Base-by-base conservation (phyloP, 1,140 invertebrate genomes). In the Steinernema feltiae region DNA sequence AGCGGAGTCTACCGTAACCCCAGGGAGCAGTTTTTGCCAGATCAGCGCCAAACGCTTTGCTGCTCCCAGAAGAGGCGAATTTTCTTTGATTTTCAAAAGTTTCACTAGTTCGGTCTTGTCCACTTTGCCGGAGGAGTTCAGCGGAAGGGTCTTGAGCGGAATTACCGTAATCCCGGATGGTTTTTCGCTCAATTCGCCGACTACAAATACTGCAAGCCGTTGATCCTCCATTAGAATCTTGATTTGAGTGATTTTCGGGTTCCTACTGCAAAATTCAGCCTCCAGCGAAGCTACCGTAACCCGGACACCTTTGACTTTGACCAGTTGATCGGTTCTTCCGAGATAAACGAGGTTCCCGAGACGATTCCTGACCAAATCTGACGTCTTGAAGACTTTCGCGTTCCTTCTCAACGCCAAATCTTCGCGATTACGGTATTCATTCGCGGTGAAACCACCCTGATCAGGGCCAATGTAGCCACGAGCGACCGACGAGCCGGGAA, bases 61-160 rank as follows among this genome's bases (percentile, higher is more conserved):
- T 48, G 76, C 79, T 70, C 31, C 41, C 32, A 31, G 41, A n/a
- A n/a, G n/a, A 24, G 35, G 46, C 31, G 72, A 41, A 41, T 7
- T 32, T 30, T 48, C 69, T 48, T 32, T 29, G 29, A 69, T 32
- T 77, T 63, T n/a, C 17, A 46, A 69, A 35, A 0, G 18, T 53
- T 1, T 74, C 72, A 75, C 63, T 7, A 73, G 29, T 29, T 30
- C 1, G 32, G 21, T 1, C 35, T 78, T 80, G 15, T 82, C 81
- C 18, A 80, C 53, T 81, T 82, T 82, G 1, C 81, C 81, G 70
- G 46, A 73, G 0, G 78, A 73, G 70, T 79, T 82, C 30, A 80
- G 17, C 15, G 81, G 81, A 63, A 82, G 70, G 15, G 71, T 71
- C 18, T 73, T 63, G 17, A 81, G 21, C 73, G 48, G 32, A n/a